Evolutionary conservation across 1,140 invertebrate species (phyloP).

Genomic region (Elysia chlorotica): DNA sequence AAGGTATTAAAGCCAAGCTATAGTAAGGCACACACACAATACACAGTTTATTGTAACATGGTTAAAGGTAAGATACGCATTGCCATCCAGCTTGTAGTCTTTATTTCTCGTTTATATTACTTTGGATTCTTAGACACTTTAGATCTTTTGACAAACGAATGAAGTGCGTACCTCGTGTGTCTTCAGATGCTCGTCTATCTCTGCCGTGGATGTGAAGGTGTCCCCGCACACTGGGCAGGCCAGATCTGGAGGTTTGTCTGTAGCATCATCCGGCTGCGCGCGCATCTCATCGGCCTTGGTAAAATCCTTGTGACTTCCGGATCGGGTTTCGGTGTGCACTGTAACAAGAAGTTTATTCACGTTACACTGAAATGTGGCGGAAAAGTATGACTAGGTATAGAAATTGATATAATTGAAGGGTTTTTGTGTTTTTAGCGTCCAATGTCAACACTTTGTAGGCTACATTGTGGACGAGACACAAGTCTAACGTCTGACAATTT

Average conservation of each 20-base stretch:
- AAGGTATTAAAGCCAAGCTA: background rate
- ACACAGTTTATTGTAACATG: background rate
- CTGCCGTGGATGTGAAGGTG: slow-evolving; percentile 7
- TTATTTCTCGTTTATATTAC: background rate
- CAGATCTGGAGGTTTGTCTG: background rate
- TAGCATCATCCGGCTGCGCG: background rate
- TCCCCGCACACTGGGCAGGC: slow-evolving; percentile 7
- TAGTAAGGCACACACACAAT: background rate
- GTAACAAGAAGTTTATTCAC: background rate
- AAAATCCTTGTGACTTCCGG: background rate
- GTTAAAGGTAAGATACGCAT: background rate
- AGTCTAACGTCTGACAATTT: too few relatives aligned
- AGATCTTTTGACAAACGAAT: background rate
- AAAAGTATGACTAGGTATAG: background rate
- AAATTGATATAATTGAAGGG: background rate
- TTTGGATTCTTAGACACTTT: background rate
- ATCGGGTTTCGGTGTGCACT: background rate
- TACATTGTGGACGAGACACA: too few relatives aligned
- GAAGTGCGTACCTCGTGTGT: slow-evolving; percentile 10
- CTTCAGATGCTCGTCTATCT: slow-evolving; percentile 22
- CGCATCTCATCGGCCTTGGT: background rate
- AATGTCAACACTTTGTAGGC: too few relatives aligned
- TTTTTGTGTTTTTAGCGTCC: too few relatives aligned
- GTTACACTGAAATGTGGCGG: background rate
- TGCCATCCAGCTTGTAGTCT: background rate